Conservation (phyloP, 2,113 vertebrate species). For the Cariama cristata region DNA sequence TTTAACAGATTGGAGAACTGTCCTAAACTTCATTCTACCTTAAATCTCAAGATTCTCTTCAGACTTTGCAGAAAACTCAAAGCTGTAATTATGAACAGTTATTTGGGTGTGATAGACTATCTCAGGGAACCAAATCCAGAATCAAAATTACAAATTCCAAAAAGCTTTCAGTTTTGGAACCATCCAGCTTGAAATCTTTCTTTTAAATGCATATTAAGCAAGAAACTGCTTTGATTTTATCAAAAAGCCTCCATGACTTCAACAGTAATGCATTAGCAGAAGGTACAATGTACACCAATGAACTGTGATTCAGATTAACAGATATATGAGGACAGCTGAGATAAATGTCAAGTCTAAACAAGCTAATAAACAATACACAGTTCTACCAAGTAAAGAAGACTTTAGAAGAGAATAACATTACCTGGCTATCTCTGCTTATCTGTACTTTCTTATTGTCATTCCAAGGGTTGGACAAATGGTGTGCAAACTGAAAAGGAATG, state of each 20-base stretch:
- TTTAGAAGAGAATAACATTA: slow-evolving; percentile 32
- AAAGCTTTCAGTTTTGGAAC: background rate
- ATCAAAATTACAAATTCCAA: background rate
- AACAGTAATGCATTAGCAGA: background rate
- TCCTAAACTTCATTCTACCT: background rate
- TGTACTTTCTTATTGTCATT: slow-evolving; percentile 93
- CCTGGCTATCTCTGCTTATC: slow-evolving; percentile 95
- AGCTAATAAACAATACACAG: background rate
- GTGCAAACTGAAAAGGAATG: slow-evolving; percentile 86
- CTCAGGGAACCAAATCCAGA: accelerated
- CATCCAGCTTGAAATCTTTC: background rate
- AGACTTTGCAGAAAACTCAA: background rate
- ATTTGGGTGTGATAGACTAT: background rate
- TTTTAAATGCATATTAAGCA: background rate
- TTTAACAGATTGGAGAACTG: background rate
- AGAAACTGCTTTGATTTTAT: background rate
- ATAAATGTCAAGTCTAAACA: background rate
- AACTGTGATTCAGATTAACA: background rate
- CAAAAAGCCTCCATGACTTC: background rate
- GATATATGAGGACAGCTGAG: accelerated
- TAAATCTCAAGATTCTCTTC: background rate
- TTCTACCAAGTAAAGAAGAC: background rate
- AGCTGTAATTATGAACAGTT: background rate
- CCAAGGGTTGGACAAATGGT: slow-evolving; percentile 91
- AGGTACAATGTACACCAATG: background rate